Conservation (phyloP, 2,888 invertebrate species). For the Caenorhabditis becei region DNA sequence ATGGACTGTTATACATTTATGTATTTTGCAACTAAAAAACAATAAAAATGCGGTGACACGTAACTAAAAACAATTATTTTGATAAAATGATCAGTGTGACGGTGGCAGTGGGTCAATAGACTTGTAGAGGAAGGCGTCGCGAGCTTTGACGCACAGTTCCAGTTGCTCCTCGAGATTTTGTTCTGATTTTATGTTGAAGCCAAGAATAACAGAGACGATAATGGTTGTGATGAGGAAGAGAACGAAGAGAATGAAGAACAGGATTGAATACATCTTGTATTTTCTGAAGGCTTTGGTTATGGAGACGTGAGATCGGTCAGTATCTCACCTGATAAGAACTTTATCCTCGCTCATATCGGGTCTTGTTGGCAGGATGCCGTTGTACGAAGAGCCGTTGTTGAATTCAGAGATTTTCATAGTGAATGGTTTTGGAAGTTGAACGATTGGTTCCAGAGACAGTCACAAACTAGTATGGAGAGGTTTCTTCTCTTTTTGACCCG, state of each 20-base stretch:
- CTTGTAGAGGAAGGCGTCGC: slow-evolving; percentile 39
- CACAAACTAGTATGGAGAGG: slow-evolving; percentile 35
- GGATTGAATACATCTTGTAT: slow-evolving; percentile 59
- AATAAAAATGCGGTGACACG: slow-evolving; percentile 41
- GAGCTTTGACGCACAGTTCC: slow-evolving; percentile 40
- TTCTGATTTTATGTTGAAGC: slow-evolving; percentile 56
- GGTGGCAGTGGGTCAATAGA: slow-evolving; percentile 19
- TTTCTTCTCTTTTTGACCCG: slow-evolving; percentile 41
- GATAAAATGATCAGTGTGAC: neutral
- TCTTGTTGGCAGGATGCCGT: slow-evolving; percentile 54
- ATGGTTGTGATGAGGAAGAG: slow-evolving; percentile 60
- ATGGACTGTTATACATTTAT: neutral
- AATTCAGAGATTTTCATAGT: slow-evolving; percentile 57
- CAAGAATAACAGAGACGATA: slow-evolving; percentile 52
- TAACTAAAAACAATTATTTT: neutral
- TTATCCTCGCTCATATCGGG: slow-evolving; percentile 63
- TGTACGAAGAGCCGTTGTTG: slow-evolving; percentile 54
- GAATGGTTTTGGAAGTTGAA: slow-evolving; percentile 1
- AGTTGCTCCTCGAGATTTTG: slow-evolving; percentile 48
- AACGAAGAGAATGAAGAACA: slow-evolving; percentile 53
- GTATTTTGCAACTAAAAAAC: neutral
- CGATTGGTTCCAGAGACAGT: slow-evolving; percentile 3
- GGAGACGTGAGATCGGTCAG: neutral
- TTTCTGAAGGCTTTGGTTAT: slow-evolving; percentile 46
- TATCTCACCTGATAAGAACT: slow-evolving; percentile 54